Base-by-base conservation (phyloP, 1,140 invertebrate genomes). In the Leptopilina clavipes region DNA sequence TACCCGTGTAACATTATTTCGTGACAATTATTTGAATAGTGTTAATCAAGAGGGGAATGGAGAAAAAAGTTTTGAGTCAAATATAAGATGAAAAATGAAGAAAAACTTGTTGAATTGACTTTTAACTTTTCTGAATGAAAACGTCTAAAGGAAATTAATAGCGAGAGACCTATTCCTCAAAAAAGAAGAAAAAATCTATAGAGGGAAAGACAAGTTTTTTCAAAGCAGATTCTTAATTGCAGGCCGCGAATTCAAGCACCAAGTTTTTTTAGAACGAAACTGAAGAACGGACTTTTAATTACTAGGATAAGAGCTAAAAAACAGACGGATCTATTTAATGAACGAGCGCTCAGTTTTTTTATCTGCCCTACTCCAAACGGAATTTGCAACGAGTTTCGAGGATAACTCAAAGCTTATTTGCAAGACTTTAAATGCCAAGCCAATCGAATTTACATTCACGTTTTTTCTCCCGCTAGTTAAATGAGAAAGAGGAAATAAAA, bases 341-440 rank as follows among this genome's bases (percentile, higher is more conserved):
- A 52, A 52, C 48, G 48, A 52, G 48, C 48, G n/a, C 48, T 52
- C 48, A 52, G 48, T 52, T 40, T 52, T 52, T 52, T 52, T 52
- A 52, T 52, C 48, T 52, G 17, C 48, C 48, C 5, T 52, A 52
- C 48, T 52, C 48, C 48, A 52, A 52, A 52, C 48, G n/a, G 48
- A 52, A 52, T 52, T 12, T 52, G 48, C 48, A 52, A 52, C 48
- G 48, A 52, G 48, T 52, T 52, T 52, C 48, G 48, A 52, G 48
- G n/a, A 52, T 52, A 52, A 52, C 48, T 52, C 48, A 52, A 52
- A 52, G 48, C 48, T 52, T 52, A 52, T 52, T 52, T 52, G 48
- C 48, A 52, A 52, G 48, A 52, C 48, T 52, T 52, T 52, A 52
- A 52, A 52, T 52, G 48, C 48, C 48, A 52, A 17, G 48, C n/a